Percentiles rank a stretch among this genome's conserved stretches.
Evolutionary conservation across 1,140 invertebrate genomes (phyloP).

Genomic region (Acromyrmex heyeri): DNA sequence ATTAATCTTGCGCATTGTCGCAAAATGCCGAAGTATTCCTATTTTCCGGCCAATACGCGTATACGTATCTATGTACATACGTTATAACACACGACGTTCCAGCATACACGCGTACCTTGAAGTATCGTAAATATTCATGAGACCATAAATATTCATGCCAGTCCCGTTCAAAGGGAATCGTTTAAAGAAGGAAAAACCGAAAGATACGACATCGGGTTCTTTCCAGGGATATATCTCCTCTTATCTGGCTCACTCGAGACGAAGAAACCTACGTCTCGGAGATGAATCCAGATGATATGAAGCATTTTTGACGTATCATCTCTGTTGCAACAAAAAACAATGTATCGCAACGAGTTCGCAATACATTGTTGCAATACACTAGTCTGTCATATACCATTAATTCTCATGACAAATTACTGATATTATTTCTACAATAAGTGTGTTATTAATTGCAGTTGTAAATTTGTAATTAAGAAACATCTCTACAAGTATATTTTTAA

Average conservation of each 20-base stretch:
- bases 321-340: constrained; percentile 14
- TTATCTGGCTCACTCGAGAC: constrained; percentile 47
- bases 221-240: constrained; percentile 73
- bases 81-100: constrained; percentile 51
- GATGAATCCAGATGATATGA: constrained; percentile 11
- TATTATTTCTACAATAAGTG: neutral
- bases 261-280: constrained; percentile 46
- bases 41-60: constrained; percentile 65
- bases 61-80: constrained; percentile 49
- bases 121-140: constrained; percentile 81
- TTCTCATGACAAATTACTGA: neutral
- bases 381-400: neutral
- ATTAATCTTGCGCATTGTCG: constrained; percentile 67
- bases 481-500: neutral
- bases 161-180: constrained; percentile 75
- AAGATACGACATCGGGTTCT: constrained; percentile 73
- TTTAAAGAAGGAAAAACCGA: constrained; percentile 76
- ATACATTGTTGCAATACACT: no score
- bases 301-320: constrained; percentile 32
- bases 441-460: neutral
- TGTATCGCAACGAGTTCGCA: neutral
- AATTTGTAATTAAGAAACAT: neutral
- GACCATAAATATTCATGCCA: constrained; percentile 79
- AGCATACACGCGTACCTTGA: constrained; percentile 71
- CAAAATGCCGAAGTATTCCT: constrained; percentile 71